Base-by-base conservation (phyloP, 2,797 vertebrate species). In the Nasua narica region DNA sequence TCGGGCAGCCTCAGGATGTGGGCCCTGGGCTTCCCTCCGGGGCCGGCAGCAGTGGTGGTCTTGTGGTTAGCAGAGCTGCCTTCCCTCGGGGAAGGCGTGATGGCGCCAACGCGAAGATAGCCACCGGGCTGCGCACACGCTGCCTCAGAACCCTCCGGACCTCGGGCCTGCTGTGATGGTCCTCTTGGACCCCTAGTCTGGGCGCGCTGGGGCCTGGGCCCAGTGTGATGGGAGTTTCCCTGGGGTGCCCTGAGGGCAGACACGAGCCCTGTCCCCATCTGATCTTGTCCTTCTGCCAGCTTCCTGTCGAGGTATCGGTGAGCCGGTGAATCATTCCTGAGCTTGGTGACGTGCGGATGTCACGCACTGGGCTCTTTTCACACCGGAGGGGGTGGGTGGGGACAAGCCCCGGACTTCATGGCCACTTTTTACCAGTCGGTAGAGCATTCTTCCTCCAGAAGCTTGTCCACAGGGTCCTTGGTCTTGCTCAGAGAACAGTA, bases 81-180 rank as follows among this genome's bases (percentile, higher is more conserved):
- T 54, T 54, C 18, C 54, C 54, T 25, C 9, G 2, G 4, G n/a
- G 23, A 19, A 1, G 2, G 40, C 3, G 2, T 6, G 14, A 2
- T 27, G 16, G 3, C 43, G 35, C 67, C 54, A 0, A 3, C 5
- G 1, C 27, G 52, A 62, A 78, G 58, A 27, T 25, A 50, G 74
- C 52, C 7, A 0, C 40, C 7, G 76, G 43, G 40, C 60, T 29
- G 29, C 56, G 16, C 2, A 8, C 18, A 21, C 2, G 19, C n/a
- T 5, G 18, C 65, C 65, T 67, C 65, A 5, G 2, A 60, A 29
- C 2, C 3, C 11, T 6, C 65, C 18, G 32, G 65, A 21, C n/a
- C 65, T 35, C 4, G 18, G 32, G n/a, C n/a, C 18, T 67, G 32
- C 18, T 58, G 56, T 12, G 72, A 29, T 87, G 23, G 65, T 48